Evolutionary conservation across 2,888 invertebrate genomes (phyloP).

Genomic region (Drosophila subquinaria): DNA sequence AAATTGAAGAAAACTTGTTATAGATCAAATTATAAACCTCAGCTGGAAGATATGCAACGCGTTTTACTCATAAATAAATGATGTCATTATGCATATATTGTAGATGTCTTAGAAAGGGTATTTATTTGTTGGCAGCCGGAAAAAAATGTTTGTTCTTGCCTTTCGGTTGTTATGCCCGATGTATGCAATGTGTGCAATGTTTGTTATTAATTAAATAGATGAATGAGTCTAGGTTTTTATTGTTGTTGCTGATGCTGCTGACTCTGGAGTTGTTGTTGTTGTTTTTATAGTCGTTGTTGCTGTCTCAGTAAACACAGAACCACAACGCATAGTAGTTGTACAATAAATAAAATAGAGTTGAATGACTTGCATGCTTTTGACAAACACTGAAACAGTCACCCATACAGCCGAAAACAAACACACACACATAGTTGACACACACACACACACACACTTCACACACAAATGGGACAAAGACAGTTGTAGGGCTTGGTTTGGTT

Average conservation of each 20-base stretch:
- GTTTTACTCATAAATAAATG: no score
- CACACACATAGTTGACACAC: not conserved
- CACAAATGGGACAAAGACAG: conserved; percentile 43
- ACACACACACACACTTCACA: not conserved
- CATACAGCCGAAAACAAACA: not conserved
- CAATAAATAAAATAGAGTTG: conserved; percentile 74
- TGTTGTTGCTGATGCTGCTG: conserved; percentile 16
- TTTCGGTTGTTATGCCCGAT: conserved; percentile 16
- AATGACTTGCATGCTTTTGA: conserved; percentile 70
- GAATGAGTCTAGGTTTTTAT: conserved; percentile 57
- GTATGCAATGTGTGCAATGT: conserved; percentile 46
- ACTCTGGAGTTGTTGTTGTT: conserved; percentile 19
- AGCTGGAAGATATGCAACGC: no score
- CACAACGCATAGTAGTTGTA: conserved; percentile 51
- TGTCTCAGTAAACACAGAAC: conserved; percentile 41
- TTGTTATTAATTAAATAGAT: conserved; percentile 73
- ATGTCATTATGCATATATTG: not conserved
- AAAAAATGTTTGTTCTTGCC: conserved; percentile 4
- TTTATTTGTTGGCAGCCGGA: not conserved
- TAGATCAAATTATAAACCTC: no score
- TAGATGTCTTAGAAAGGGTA: conserved; percentile 8
- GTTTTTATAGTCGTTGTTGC: conserved; percentile 32
- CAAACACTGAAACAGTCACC: conserved; percentile 41
- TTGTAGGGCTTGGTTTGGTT: conserved; percentile 39
- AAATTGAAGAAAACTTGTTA: no score